A percentile compares a stretch with the other conserved stretches of the same genome.
phyloP scores from a whole-genome alignment of 2,113 vertebrate species.

The Apaloderma vittatum region DNA sequence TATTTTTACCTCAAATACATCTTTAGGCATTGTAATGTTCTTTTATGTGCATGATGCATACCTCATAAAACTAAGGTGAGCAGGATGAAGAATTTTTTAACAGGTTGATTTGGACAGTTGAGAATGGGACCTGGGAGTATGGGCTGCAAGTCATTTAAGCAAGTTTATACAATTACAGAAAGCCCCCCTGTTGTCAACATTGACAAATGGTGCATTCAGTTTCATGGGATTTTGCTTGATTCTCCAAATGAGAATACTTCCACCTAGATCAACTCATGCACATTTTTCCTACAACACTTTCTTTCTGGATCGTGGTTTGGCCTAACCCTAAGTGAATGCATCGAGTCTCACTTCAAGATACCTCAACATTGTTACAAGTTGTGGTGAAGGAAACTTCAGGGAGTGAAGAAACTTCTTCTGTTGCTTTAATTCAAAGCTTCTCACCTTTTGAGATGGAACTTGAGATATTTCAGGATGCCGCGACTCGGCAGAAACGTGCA shows the following conservation, averaged over 20 bases:
- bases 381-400: neutral
- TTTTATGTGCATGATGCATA: neutral
- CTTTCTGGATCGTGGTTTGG: neutral
- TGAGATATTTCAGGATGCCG: constrained; percentile 91
- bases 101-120: neutral
- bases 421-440: neutral
- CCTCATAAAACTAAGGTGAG: neutral
- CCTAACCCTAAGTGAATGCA: neutral
- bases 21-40: neutral
- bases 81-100: neutral
- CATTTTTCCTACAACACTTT: neutral
- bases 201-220: neutral
- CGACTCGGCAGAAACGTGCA: constrained; percentile 92
- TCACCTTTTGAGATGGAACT: constrained; percentile 96
- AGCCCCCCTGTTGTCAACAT: neutral
- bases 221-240: neutral
- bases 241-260: neutral
- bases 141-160: neutral
- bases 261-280: neutral
- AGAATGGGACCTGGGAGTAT: neutral
- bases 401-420: neutral
- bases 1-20: neutral
- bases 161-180: neutral
- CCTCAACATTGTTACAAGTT: neutral
- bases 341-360: neutral